Conservation (phyloP, 2,113 vertebrate species). For the Lepisosteus oculatus region DNA sequence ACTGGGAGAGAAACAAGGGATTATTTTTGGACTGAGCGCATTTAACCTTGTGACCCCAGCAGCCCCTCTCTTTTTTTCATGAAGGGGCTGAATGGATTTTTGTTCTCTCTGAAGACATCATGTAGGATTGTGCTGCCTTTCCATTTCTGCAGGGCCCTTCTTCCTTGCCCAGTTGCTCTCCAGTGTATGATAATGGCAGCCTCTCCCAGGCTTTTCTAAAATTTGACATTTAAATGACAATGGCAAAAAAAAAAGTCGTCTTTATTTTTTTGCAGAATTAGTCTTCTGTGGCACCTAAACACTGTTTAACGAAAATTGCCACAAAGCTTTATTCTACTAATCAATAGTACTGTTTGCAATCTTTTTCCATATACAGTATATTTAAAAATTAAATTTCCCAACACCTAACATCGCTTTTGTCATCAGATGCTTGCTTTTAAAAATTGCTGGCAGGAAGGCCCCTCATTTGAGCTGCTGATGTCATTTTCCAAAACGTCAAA, state of each 20-base stretch:
- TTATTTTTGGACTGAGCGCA: not conserved
- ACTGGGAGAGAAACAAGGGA: not conserved
- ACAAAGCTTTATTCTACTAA: too few relatives aligned
- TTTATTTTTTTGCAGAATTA: too few relatives aligned
- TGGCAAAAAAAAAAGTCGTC: too few relatives aligned
- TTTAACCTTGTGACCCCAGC: conserved; percentile 30
- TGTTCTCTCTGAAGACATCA: conserved; percentile 36
- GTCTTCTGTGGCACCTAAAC: too few relatives aligned
- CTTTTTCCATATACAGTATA: too few relatives aligned
- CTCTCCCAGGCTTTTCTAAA: too few relatives aligned
- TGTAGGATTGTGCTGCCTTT: conserved; percentile 24
- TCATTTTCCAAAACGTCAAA: conserved; percentile 36
- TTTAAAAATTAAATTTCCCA: not conserved
- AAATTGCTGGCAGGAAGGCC: conserved; percentile 23
- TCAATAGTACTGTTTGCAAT: too few relatives aligned
- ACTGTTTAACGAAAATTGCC: too few relatives aligned
- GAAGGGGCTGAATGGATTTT: conserved; percentile 37
- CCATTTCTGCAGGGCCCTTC: conserved; percentile 10
- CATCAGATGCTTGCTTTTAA: not conserved
- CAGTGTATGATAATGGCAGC: conserved; percentile 39
- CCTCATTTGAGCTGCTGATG: conserved; percentile 23
- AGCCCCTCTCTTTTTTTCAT: conserved; percentile 21
- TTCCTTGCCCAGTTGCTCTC: conserved; percentile 9
- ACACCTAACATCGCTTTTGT: conserved; percentile 17
- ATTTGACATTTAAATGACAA: too few relatives aligned